Base-by-base conservation (phyloP, 1,140 invertebrate species). In the Penaeus vannamei region DNA sequence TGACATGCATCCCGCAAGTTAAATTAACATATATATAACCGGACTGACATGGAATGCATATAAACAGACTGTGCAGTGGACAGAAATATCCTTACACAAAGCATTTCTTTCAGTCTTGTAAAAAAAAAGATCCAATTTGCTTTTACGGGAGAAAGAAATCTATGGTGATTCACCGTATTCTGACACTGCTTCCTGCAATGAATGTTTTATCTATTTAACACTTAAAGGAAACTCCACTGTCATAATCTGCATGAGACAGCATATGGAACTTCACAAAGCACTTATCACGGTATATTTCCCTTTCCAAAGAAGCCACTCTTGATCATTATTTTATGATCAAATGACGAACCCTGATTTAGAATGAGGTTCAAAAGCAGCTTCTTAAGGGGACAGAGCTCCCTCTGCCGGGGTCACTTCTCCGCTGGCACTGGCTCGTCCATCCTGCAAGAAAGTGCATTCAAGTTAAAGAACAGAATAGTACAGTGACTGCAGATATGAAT, bases 11-110 rank as follows among this genome's bases (percentile, higher is more conserved):
- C 77, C 76, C 69, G n/a, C 10, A 26, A 60, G 85, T 59, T 53
- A 85, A 85, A 42, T 59, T 69, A 76, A 64, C 69, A 77, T 36
- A 77, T 72, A 26, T 80, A 79, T 76, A 77, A 79, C 53, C 80
- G 76, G 85, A 86, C 76, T 64, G 76, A 86, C 72, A 86, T 62
- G 59, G 72, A 86, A 79, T 86, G 85, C 76, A 79, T 77, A 79
- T 86, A 79, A 79, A 79, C 85, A 86, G 59, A 79, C 59, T 62
- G 77, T 86, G 62, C 83, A 86, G 85, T 86, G 85, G 85, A 86
- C 85, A 86, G 85, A 86, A 86, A 79, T 60, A 86, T 85, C 72
- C 53, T 85, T 61, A 26, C 66, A 72, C 32, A 36, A 84, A 84
- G 60, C 53, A 77, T 84, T 64, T 64, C n/a, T 32, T 64, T 20